Percentiles rank a stretch among this genome's conserved stretches.
Evolutionary conservation across 2,888 invertebrate genomes (phyloP).

Genomic region (Hyposoter didymator): DNA sequence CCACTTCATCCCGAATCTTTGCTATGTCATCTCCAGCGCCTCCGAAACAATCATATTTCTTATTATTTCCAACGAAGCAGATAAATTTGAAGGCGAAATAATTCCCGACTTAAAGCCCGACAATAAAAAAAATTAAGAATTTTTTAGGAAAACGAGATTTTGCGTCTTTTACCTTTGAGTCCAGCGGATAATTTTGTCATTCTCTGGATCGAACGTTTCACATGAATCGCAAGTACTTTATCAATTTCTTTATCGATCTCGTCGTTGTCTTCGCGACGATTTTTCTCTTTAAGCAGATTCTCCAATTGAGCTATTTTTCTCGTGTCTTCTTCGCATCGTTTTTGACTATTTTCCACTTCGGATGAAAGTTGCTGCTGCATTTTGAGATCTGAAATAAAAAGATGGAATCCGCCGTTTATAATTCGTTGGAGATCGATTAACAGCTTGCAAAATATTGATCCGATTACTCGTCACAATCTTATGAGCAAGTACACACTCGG

Average conservation of each 20-base stretch:
- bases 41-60: conserved; percentile 38
- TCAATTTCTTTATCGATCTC: conserved; percentile 71
- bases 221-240: conserved; percentile 66
- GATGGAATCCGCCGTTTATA: background rate
- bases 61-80: background rate
- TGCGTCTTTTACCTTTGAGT: conserved; percentile 70
- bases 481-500: background rate
- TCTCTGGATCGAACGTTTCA: conserved; percentile 71
- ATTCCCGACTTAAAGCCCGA: background rate
- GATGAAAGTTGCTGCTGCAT: conserved; percentile 55
- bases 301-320: conserved; percentile 59
- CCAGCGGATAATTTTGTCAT: conserved; percentile 69
- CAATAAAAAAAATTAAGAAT: background rate
- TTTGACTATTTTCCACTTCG: conserved; percentile 53
- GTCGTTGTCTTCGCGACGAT: background rate
- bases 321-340: conserved; percentile 48
- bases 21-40: conserved; percentile 74
- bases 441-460: too few species aligned
- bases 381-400: conserved; percentile 30
- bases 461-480: background rate
- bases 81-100: too few species aligned
- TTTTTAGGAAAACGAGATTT: background rate
- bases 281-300: conserved; percentile 20
- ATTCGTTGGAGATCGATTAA: background rate
- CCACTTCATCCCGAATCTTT: conserved; percentile 71